These are phyloP conservation scores for Axis porcinus DNA, from an alignment of 2,113 vertebrate genomes.

Conservation along the genomic window DNA sequence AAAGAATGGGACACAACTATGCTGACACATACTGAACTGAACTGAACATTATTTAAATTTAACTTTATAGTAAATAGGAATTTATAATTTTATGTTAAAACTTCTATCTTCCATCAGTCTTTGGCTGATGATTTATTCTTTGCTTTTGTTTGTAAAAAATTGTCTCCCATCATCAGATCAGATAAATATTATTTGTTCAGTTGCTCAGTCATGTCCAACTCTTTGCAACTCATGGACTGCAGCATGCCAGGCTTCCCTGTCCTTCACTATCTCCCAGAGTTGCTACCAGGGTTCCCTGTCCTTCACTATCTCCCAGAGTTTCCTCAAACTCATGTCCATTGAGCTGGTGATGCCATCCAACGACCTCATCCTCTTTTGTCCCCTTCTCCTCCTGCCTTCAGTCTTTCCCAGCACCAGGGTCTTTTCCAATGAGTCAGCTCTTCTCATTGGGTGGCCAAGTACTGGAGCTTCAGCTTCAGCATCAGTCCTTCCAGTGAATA, in stretches of 20 bases:
- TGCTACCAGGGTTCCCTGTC: no score
- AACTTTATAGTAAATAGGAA: not conserved
- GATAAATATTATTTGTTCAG: not conserved
- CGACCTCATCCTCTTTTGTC: not conserved
- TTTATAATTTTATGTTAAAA: not conserved
- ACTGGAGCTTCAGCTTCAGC: not conserved
- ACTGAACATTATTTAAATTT: not conserved
- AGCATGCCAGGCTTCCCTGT: not conserved
- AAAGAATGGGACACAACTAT: not conserved
- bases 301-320: not conserved
- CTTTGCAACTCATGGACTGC: not conserved
- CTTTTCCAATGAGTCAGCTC: not conserved
- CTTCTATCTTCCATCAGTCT: no score
- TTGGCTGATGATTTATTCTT: not conserved
- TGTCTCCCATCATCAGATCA: not conserved
- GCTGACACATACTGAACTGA: not conserved
- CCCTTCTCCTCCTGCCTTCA: not conserved
- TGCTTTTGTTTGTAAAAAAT: not conserved
- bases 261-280: not conserved
- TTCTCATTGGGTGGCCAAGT: not conserved
- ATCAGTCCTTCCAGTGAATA: not conserved
- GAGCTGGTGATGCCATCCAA: not conserved
- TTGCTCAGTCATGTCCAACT: not conserved
- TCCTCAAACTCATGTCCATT: not conserved
- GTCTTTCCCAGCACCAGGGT: not conserved